Evolutionary conservation across 2,113 vertebrate genomes (phyloP), one percentile per base, ranked within the genome.

Genomic region (Labeo catla): DNA sequence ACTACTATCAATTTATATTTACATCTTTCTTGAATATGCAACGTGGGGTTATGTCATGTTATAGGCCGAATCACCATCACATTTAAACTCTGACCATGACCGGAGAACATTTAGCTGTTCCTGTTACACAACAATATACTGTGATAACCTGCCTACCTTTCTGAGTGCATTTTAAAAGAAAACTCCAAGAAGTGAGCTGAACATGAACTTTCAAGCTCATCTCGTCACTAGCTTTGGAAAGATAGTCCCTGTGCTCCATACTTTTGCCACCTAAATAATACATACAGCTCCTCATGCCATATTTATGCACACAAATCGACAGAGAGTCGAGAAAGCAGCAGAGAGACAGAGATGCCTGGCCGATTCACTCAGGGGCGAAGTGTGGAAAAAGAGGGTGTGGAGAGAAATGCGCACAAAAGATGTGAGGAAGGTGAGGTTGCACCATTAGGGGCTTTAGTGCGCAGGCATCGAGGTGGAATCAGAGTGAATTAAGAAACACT

Each of bases 381-480:
- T 85, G 49, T 83, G 34, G 57, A 80, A 76, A n/a, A 74, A 23
- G 68, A 73, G 36, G 16, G 39, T 68, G 65, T 16, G 47, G 39
- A 66, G 76, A 81, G 66, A 65, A 76, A 78, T 39, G 68, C 23
- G 39, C 72, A 49, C 39, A 76, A 74, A 59, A 43, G 45, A 54
- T 7, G 16, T 11, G 21, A 59, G 11, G 81, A 90, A 70, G 91
- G 86, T 89, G 88, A 91, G 86, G 83, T 85, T 39, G 88, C 90
- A 87, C 87, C 88, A 82, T 90, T 92, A 95, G 94, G 91, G 89
- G 89, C 93, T 92, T 91, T 91, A 77, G 88, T 89, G 91, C 93
- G 93, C 91, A 93, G 89, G 86, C 92, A 94, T 86, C 61, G 88
- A 95, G 88, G 90, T 92, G 93, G 94, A 96, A 95, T 89, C 89